These are phyloP conservation scores for Ceratitis capitata DNA, from an alignment of 1,140 invertebrate genomes.

Conservation along the genomic window DNA sequence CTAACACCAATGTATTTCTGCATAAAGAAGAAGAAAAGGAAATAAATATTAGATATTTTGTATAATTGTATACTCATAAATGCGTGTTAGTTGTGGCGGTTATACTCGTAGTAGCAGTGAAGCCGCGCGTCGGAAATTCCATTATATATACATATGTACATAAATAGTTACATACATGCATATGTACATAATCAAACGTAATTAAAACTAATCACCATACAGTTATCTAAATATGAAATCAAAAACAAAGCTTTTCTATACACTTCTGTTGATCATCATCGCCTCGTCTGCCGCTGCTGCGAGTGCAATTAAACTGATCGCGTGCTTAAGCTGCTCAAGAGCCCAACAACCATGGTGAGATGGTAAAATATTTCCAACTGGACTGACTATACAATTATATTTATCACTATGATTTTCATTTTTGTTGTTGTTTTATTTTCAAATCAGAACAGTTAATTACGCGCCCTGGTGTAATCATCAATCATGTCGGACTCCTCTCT, in stretches of 20 bases:
- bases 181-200: too few relatives aligned
- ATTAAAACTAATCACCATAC: conserved; percentile 4
- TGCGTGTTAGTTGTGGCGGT: background rate
- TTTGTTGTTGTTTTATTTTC: conserved; percentile 9
- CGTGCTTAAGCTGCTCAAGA: background rate
- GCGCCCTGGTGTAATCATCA: background rate
- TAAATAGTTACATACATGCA: too few relatives aligned
- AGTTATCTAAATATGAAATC: conserved; percentile 22
- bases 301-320: conserved; percentile 9
- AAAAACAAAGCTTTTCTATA: background rate
- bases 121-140: background rate
- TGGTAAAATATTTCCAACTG: background rate
- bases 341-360: background rate
- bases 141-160: too few relatives aligned
- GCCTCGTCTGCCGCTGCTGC: background rate
- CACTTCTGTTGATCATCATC: background rate
- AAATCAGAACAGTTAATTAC: background rate
- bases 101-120: background rate
- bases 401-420: background rate
- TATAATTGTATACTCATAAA: background rate
- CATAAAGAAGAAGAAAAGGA: too few relatives aligned
- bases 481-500: background rate
- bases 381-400: background rate
- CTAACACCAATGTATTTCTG: background rate
- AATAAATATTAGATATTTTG: too few relatives aligned